Base-by-base conservation (phyloP, 37 sponge, comb jelly and placozoan species). In the Beroe forskalii region DNA sequence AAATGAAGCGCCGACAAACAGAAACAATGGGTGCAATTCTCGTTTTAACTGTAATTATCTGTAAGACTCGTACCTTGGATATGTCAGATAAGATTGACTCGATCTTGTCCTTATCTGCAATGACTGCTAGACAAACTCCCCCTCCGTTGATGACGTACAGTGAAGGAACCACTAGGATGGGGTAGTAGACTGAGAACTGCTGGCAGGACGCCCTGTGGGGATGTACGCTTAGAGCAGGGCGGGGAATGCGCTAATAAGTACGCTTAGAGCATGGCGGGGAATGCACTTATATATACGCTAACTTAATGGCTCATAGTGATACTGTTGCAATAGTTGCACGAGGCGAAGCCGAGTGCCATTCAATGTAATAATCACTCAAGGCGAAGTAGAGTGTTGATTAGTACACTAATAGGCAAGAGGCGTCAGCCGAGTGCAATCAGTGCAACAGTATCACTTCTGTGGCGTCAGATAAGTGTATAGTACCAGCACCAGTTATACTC, bases 171-270 rank as follows among this genome's bases (percentile, higher is more conserved):
- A 80, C 48, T 27, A 80, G 40, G n/a, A 80, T 80, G n/a, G 86
- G 86, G 22, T 80, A 80, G 55, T 80, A 80, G 8, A 80, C 86
- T 19, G 86, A 9, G 30, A 80, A 80, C 86, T 80, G 86, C 31
- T 80, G 20, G 19, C 72, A 69, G 19, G 72, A 33, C 8, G 72
- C 38, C 72, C 72, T 69, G 72, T 12, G 55, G n/a, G n/a, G n/a
- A n/a, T n/a, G n/a, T n/a, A n/a, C n/a, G n/a, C n/a, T n/a, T n/a
- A 17, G 60, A 55, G 60, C 14, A 55, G 60, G 60, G 60, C 14
- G 60, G 17, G 60, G 60, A 55, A 55, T 55, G 60, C 17, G 60
- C 14, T 20, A 55, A 20, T 20, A 55, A 17, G 17, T 55, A 55
- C 35, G 75, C 39, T 20, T 36, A n/a, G n/a, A n/a, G n/a, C n/a